phyloP scores from a whole-genome alignment of 2,797 vertebrate genomes.

The Mustela erminea region DNA sequence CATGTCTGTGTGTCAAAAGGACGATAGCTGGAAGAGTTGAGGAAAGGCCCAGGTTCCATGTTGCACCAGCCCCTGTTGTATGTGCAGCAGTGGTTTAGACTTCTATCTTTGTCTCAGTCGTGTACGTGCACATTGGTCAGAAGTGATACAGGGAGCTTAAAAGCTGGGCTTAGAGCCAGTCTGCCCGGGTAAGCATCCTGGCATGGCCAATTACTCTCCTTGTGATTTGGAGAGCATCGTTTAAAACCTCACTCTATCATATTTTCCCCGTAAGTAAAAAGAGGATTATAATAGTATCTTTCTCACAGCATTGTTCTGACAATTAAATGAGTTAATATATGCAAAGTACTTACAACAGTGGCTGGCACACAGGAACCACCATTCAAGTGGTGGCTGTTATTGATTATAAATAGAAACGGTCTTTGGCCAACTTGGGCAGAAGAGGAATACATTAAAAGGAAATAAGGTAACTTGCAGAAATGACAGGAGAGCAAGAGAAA shows the following conservation, averaged over 20 bases:
- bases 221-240: neutral
- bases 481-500: neutral
- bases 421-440: neutral
- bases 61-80: neutral
- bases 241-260: neutral
- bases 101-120: neutral
- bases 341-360: neutral
- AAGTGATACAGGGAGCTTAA: neutral
- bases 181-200: neutral
- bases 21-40: neutral
- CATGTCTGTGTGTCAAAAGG: neutral
- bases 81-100: neutral
- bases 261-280: neutral
- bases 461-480: neutral
- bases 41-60: neutral
- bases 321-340: neutral
- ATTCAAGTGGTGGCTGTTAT: neutral
- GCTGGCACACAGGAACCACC: neutral
- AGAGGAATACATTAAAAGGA: conserved; percentile 22
- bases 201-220: neutral
- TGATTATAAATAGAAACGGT: neutral
- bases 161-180: neutral
- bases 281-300: neutral
- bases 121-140: neutral
- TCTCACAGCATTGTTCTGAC: neutral